Evolutionary conservation across 2,888 invertebrate genomes (phyloP).

Genomic region (Dascillus cervinus): DNA sequence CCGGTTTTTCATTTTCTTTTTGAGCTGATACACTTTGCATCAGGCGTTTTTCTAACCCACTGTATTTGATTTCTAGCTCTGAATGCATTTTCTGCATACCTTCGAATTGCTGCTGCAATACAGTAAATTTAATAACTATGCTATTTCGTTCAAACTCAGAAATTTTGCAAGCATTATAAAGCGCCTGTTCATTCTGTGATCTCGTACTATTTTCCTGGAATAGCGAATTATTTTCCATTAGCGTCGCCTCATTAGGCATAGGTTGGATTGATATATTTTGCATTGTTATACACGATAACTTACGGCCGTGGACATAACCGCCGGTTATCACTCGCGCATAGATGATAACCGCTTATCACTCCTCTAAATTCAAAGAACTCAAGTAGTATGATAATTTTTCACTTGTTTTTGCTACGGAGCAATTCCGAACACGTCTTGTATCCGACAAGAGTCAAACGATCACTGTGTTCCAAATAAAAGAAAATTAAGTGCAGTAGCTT

Average conservation of each 20-base stretch:
- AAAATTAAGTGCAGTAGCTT: too few relatives aligned
- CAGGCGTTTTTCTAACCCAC: slow-evolving; percentile 6
- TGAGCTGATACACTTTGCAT: slow-evolving; percentile 4
- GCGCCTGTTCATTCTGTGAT: slow-evolving; percentile 6
- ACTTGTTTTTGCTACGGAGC: too few relatives aligned
- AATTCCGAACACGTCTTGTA: too few relatives aligned
- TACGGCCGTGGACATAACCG: slow-evolving; percentile 7
- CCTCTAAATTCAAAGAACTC: too few relatives aligned
- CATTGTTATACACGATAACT: slow-evolving; percentile 8
- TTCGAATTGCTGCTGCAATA: slow-evolving; percentile 6
- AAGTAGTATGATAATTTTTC: too few relatives aligned
- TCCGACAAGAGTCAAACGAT: too few relatives aligned
- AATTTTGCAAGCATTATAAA: slow-evolving; percentile 6
- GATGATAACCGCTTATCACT: slow-evolving; percentile 7
- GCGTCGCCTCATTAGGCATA: slow-evolving; percentile 5
- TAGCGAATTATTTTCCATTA: slow-evolving; percentile 4
- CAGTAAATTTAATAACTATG: slow-evolving; percentile 5
- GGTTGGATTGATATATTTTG: too few relatives aligned
- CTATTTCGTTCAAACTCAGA: slow-evolving; percentile 4
- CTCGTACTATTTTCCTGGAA: slow-evolving; percentile 7
- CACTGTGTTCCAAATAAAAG: too few relatives aligned
- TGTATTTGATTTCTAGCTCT: too few relatives aligned
- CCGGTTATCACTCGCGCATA: slow-evolving; percentile 8
- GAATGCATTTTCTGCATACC: too few relatives aligned
- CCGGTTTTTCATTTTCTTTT: slow-evolving; percentile 1